Evolutionary conservation across 2,797 vertebrate species (phyloP).

Genomic region (Acrossocheilus fasciatus): DNA sequence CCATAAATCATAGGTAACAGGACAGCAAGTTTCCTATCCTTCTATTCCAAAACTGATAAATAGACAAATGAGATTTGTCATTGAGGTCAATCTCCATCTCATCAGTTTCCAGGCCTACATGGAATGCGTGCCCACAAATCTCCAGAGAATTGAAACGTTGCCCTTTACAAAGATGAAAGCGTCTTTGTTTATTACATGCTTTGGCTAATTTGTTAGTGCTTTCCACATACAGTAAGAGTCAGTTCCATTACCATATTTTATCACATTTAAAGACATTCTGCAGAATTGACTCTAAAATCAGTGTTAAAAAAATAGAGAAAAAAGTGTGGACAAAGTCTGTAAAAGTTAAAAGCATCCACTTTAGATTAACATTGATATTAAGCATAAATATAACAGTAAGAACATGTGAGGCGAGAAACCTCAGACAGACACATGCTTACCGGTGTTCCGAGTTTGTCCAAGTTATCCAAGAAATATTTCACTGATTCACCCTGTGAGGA

Average conservation of each 20-base stretch:
- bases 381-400: neutral
- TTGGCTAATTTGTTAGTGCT: neutral
- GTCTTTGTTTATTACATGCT: neutral
- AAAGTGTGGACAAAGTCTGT: neutral
- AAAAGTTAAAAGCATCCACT: neutral
- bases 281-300: neutral
- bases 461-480: conserved; percentile 98
- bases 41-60: neutral
- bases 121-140: neutral
- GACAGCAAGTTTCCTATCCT: neutral
- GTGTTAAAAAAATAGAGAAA: neutral
- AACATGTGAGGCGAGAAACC: neutral
- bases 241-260: neutral
- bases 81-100: neutral
- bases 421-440: conserved; percentile 79
- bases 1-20: neutral
- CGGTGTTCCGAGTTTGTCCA: conserved; percentile 93
- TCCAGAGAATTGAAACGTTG: neutral
- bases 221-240: neutral
- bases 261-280: neutral
- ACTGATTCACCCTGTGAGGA: conserved; percentile 91
- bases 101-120: neutral
- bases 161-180: neutral
- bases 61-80: neutral
- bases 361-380: neutral